Conservation (phyloP, 2,797 vertebrate species). For the Petrocephalus schoutedeni region DNA sequence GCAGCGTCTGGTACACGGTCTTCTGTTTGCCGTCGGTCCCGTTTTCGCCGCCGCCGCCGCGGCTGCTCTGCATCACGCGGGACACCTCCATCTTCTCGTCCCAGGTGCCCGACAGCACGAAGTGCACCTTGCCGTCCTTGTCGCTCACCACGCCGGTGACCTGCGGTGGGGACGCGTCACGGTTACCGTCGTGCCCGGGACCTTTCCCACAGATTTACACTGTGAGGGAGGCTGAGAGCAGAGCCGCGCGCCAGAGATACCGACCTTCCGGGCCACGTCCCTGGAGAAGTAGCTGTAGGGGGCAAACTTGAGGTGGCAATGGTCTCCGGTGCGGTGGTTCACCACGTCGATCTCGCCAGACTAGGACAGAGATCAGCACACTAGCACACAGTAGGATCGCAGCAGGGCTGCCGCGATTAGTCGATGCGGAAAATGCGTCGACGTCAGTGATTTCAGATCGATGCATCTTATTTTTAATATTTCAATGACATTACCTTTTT, state of each 20-base stretch:
- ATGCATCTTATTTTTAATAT: background rate
- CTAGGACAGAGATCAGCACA: conserved; percentile 47
- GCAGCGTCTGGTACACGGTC: conserved; percentile 72
- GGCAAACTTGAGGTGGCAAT: conserved; percentile 90
- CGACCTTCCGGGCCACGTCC: conserved; percentile 87
- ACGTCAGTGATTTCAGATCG: background rate
- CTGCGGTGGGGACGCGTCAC: conserved; percentile 49
- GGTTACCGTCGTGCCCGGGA: background rate
- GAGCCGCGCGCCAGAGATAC: background rate
- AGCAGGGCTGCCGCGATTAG: background rate
- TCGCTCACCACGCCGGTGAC: conserved; percentile 92
- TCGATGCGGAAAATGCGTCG: background rate
- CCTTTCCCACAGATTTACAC: background rate
- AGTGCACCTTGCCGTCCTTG: conserved; percentile 80
- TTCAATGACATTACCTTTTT: background rate
- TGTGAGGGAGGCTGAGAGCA: background rate
- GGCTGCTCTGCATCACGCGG: conserved; percentile 68
- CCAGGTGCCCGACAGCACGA: conserved; percentile 86
- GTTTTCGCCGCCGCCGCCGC: conserved; percentile 66
- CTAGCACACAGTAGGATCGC: background rate
- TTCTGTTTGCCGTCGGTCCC: conserved; percentile 76
- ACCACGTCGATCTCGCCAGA: conserved; percentile 92
- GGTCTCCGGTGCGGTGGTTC: conserved; percentile 88
- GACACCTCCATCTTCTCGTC: conserved; percentile 96
- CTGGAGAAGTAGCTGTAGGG: conserved; percentile 97